Evolutionary conservation across 2,113 vertebrate genomes (phyloP), one percentile per base, ranked within the genome.

Genomic region (Anhinga rufa): DNA sequence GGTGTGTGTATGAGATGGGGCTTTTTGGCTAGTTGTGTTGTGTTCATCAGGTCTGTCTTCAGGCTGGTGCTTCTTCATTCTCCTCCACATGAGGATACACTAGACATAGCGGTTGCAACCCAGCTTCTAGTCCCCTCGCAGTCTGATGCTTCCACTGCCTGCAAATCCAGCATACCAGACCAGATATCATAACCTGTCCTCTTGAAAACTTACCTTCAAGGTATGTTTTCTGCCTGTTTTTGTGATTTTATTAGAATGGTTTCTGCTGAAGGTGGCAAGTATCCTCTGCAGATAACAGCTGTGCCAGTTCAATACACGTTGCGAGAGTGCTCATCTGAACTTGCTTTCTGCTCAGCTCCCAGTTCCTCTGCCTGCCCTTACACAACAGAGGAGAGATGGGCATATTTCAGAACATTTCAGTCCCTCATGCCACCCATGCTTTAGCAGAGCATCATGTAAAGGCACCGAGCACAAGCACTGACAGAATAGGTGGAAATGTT

Each of bases 1-100:
- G 10, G 7, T 62, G 10, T 16, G 21, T 24, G 22, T 52, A 32
- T 29, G 24, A 51, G n/a, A 58, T 0, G 1, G 16, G 28, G 9
- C 13, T 60, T n/a, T 58, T 52, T 46, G 38, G 24, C 52, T 21
- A 26, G 29, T 34, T 40, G 24, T 21, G 29, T 34, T 40, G 24
- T 21, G 18, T 79, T 58, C n/a, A n/a, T 74, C 28, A 60, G 46
- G 52, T 66, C 29, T 74, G 19, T 72, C 36, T 65, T 75, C 17
- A 22, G 38, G 76, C 25, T 68, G 58, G 19, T 74, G 19, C 29
- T 52, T 34, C 36, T 64, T 51, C 19, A 8, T 51, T 65, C 17
- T 77, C 29, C 12, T 79, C 60, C 13, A 20, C 1, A 1, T 49
- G 38, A 92, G 46, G 34, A 31, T 60, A 75, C 40, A 25, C 4